A percentile compares a stretch with the other conserved stretches of the same genome.
Evolutionary conservation across 1,140 invertebrate genomes (phyloP).

Genomic region (Parapsyche elsis): DNA sequence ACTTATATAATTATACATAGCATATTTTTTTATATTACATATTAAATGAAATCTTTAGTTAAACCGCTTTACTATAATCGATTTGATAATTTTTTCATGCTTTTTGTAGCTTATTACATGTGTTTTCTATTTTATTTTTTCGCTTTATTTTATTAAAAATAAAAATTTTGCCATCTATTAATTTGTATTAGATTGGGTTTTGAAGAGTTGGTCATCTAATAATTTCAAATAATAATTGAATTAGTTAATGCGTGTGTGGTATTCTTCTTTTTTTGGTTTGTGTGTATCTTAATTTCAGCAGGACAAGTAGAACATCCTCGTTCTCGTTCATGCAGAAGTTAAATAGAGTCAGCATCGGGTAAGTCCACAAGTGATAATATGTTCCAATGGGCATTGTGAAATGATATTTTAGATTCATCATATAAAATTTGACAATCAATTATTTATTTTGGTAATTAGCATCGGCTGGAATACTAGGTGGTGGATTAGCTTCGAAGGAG

Average conservation of each 20-base stretch:
- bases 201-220: not conserved
- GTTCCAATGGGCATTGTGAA: constrained; percentile 48
- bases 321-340: constrained; percentile 78
- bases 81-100: not conserved
- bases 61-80: too few relatives aligned
- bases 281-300: constrained; percentile 73
- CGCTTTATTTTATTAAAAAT: not conserved
- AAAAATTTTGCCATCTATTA: not conserved
- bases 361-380: constrained; percentile 68
- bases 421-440: too few relatives aligned
- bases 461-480: too few relatives aligned
- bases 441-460: too few relatives aligned
- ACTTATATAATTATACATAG: too few relatives aligned
- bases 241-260: constrained; percentile 36
- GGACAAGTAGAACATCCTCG: constrained; percentile 73
- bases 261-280: constrained; percentile 55
- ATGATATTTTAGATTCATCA: not conserved
- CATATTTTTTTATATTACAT: too few relatives aligned
- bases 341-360: constrained; percentile 76
- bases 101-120: constrained; percentile 21
- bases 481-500: too few relatives aligned
- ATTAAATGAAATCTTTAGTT: too few relatives aligned
- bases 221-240: constrained; percentile 5
- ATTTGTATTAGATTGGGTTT: not conserved
- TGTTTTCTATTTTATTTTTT: not conserved